phyloP scores from a whole-genome alignment of 2,113 vertebrate species.

The rat (Rattus norvegicus) region DNA sequence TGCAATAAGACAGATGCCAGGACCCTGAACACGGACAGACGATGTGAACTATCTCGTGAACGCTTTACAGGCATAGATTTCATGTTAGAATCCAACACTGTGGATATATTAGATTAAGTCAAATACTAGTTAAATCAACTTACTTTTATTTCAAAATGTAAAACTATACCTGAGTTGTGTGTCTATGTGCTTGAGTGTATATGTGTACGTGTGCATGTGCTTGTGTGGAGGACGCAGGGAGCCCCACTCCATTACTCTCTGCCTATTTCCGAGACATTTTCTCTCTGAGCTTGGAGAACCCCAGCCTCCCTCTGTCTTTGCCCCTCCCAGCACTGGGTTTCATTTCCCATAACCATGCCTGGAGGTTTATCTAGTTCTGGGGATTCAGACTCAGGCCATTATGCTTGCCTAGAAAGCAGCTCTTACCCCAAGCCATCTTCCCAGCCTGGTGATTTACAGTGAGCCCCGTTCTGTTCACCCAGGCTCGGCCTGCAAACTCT shows the following conservation, averaged over 20 bases:
- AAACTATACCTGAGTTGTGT: too few species aligned
- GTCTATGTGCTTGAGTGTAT: background rate
- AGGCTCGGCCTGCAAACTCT: background rate
- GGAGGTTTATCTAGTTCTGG: background rate
- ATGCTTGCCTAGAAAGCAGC: background rate
- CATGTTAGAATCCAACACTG: background rate
- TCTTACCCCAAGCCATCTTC: background rate
- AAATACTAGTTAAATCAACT: background rate
- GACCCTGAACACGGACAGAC: accelerated
- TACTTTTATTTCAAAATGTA: background rate
- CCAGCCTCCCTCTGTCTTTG: background rate
- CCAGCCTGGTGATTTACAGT: background rate
- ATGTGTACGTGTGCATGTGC: too few species aligned
- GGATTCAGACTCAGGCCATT: background rate
- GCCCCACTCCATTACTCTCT: background rate
- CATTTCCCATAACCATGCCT: background rate
- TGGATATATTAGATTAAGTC: background rate
- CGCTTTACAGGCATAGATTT: background rate
- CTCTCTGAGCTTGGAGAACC: background rate
- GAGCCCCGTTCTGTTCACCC: background rate
- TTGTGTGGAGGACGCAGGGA: background rate
- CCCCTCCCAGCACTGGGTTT: background rate
- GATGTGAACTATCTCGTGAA: background rate
- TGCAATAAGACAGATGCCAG: accelerated
- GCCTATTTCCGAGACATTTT: background rate